Evolutionary conservation across 2,888 invertebrate species (phyloP).

Genomic region (Colletes collaris): DNA sequence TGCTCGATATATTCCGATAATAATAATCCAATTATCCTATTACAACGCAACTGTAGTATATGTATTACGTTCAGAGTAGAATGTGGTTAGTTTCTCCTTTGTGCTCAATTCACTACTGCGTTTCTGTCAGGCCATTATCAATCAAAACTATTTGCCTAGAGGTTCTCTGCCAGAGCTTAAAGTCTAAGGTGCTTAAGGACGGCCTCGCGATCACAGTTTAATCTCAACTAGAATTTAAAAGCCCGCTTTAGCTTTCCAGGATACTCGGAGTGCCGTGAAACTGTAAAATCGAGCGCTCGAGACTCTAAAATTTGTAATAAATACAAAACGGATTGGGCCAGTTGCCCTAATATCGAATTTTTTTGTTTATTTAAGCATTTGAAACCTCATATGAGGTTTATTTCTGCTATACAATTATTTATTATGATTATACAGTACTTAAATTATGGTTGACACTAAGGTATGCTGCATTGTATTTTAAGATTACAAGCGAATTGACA

Average conservation of each 20-base stretch:
- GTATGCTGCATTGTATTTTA: too few species aligned
- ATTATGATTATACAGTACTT: too few species aligned
- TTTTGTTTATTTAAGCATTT: too few species aligned
- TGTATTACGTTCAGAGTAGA: constrained; percentile 12
- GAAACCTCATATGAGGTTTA: too few species aligned
- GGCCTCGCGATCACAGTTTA: constrained; percentile 53
- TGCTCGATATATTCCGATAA: not conserved
- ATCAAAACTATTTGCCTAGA: constrained; percentile 50
- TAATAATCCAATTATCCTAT: constrained; percentile 30
- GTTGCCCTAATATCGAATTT: too few species aligned
- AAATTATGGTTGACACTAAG: too few species aligned
- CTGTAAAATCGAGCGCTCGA: not conserved
- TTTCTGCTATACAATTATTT: too few species aligned
- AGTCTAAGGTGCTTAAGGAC: constrained; percentile 55
- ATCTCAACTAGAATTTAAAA: constrained; percentile 58
- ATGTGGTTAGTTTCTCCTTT: constrained; percentile 28
- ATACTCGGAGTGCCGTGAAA: constrained; percentile 15
- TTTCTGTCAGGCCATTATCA: constrained; percentile 50
- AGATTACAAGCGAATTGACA: too few species aligned
- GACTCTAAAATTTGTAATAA: not conserved
- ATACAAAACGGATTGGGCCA: not conserved
- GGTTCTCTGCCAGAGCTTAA: constrained; percentile 55
- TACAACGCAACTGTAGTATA: constrained; percentile 6
- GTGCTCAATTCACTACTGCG: constrained; percentile 43
- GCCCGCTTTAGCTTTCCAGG: constrained; percentile 27